Percentiles rank a stretch among this genome's conserved stretches.
Evolutionary conservation across 1,140 invertebrate genomes (phyloP).

Genomic region (Cotesia glomerata): DNA sequence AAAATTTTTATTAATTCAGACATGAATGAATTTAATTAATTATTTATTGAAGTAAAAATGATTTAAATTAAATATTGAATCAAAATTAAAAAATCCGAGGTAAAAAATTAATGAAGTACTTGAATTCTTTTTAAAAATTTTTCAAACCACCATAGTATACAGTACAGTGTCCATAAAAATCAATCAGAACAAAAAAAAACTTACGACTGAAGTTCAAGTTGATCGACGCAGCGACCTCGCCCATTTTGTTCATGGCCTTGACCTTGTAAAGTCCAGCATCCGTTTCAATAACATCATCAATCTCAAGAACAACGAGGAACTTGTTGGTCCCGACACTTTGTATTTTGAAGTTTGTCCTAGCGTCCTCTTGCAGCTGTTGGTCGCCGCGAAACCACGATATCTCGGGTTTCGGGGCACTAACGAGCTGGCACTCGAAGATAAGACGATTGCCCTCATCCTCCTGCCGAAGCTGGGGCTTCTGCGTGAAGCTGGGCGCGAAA

Average conservation of each 20-base stretch:
- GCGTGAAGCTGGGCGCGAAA: conserved; percentile 95
- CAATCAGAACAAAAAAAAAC: conserved; percentile 59
- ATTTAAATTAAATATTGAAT: too few species aligned
- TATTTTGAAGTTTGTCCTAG: conserved; percentile 84
- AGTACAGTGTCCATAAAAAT: background rate
- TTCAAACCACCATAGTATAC: too few species aligned
- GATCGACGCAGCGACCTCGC: conserved; percentile 97
- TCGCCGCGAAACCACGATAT: conserved; percentile 92
- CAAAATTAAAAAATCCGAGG: too few species aligned
- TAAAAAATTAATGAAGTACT: too few species aligned
- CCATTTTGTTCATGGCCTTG: conserved; percentile 96
- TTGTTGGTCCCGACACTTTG: conserved; percentile 84
- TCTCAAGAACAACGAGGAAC: conserved; percentile 88
- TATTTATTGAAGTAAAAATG: too few species aligned
- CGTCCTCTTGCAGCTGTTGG: conserved; percentile 80
- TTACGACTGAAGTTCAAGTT: conserved; percentile 98
- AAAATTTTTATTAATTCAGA: too few species aligned
- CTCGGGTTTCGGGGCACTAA: conserved; percentile 86
- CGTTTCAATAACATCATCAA: conserved; percentile 93
- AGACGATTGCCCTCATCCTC: conserved; percentile 95
- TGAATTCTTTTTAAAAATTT: too few species aligned
- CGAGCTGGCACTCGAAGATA: conserved; percentile 92
- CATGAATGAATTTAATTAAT: too few species aligned
- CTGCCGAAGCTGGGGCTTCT: conserved; percentile 94
- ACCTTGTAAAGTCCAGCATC: conserved; percentile 98